phyloP scores from a whole-genome alignment of 1,140 invertebrate genomes.

The Glomeris maerens region DNA sequence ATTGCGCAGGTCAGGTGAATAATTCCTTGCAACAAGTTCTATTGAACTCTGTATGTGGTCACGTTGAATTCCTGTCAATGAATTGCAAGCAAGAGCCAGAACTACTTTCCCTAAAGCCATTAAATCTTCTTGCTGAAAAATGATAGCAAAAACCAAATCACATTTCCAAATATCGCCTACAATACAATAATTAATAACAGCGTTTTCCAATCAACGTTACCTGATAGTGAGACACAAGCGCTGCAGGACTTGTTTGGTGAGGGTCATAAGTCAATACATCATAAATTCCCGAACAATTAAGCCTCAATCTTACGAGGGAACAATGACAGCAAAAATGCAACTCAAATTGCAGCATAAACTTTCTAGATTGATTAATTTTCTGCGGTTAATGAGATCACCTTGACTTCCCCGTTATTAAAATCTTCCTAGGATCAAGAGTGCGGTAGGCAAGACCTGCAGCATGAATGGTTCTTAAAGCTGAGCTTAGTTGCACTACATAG shows the following conservation, averaged over 20 bases:
- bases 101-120: conserved; percentile 79
- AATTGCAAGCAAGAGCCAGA: conserved; percentile 77
- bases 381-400: conserved; percentile 26
- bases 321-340: too few relatives aligned
- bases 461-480: conserved; percentile 83
- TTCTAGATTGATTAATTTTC: too few relatives aligned
- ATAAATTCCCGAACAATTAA: conserved; percentile 66
- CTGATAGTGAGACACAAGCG: conserved; percentile 59
- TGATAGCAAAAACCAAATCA: background rate
- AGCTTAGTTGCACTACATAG: conserved; percentile 87
- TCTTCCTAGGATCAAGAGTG: conserved; percentile 78
- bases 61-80: conserved; percentile 65
- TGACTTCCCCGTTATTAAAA: conserved; percentile 53
- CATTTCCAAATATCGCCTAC: background rate
- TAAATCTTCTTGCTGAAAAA: conserved; percentile 70
- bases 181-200: conserved; percentile 7
- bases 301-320: conserved; percentile 44
- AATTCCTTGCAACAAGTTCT: conserved; percentile 73
- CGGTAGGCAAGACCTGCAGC: conserved; percentile 52
- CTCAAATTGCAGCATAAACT: conserved; percentile 12
- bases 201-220: background rate
- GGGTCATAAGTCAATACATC: conserved; percentile 71
- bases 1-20: conserved; percentile 85
- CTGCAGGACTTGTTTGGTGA: conserved; percentile 45
- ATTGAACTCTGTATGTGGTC: conserved; percentile 73